A percentile compares a stretch with the other conserved stretches of the same genome.
Conservation (phyloP, 2,888 invertebrate genomes). For the Orthonychiurus folsomi region DNA sequence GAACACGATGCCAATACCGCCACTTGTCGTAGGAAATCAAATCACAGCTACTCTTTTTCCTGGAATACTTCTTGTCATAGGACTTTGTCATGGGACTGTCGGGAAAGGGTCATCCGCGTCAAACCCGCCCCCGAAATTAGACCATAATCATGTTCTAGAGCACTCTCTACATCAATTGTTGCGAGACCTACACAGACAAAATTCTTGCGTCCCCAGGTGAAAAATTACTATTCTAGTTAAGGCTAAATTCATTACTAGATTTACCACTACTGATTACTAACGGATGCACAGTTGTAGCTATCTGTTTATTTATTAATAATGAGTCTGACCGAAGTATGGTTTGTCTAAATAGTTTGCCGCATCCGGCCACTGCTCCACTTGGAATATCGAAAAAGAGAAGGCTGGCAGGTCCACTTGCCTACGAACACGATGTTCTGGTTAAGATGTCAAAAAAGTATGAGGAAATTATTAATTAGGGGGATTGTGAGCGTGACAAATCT, state of each 20-base stretch:
- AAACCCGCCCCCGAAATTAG: conserved; percentile 50
- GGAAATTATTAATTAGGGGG: background rate
- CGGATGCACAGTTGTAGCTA: no score
- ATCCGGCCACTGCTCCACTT: conserved; percentile 44
- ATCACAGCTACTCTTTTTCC: conserved; percentile 89
- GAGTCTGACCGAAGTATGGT: no score
- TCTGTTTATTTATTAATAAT: no score
- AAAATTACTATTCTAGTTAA: no score
- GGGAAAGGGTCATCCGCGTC: conserved; percentile 51
- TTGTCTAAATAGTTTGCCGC: no score
- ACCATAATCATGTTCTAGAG: conserved; percentile 93
- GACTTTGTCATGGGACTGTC: conserved; percentile 75
- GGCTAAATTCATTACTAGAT: no score
- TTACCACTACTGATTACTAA: no score
- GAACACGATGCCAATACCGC: conserved; percentile 80
- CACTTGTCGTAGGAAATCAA: conserved; percentile 94
- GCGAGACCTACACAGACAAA: conserved; percentile 82
- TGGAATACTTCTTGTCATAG: conserved; percentile 84
- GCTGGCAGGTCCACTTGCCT: conserved; percentile 82
- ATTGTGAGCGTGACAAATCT: background rate
- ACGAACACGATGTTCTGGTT: conserved; percentile 72
- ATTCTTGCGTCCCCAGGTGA: conserved; percentile 85
- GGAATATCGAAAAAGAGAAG: conserved; percentile 87
- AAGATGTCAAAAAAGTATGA: conserved; percentile 74
- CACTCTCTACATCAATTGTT: conserved; percentile 90